Conservation (phyloP, 1,140 invertebrate genomes). For the Anagrus nilaparvatae region DNA sequence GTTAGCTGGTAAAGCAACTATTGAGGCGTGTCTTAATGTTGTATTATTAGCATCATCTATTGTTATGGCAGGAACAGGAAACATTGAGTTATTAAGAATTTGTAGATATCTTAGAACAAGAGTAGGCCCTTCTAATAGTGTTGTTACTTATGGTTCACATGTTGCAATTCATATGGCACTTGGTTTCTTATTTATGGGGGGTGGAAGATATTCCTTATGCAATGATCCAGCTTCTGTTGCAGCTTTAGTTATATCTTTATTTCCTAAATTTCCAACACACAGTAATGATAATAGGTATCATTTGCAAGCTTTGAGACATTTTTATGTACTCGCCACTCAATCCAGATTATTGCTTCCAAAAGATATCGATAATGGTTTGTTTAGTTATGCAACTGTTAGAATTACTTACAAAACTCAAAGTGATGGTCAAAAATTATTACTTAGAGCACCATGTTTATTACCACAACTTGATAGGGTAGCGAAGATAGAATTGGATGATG, state of each 20-base stretch:
- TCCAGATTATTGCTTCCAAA: constrained; percentile 76
- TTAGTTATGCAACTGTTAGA: constrained; percentile 72
- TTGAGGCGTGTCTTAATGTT: constrained; percentile 82
- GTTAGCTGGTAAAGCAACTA: constrained; percentile 77
- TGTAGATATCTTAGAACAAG: constrained; percentile 73
- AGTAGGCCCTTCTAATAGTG: constrained; percentile 50
- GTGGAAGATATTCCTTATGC: constrained; percentile 77
- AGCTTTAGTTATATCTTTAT: constrained; percentile 83
- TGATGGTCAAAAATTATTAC: constrained; percentile 44
- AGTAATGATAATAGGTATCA: constrained; percentile 95
- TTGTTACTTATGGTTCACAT: constrained; percentile 83
- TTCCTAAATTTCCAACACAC: constrained; percentile 93
- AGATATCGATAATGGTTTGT: constrained; percentile 68
- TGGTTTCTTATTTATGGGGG: constrained; percentile 88
- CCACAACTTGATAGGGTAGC: constrained; percentile 69
- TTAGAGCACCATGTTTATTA: constrained; percentile 75
- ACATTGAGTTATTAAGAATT: constrained; percentile 75
- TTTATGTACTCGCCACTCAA: constrained; percentile 90
- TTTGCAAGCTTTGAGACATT: constrained; percentile 87
- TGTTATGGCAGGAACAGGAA: constrained; percentile 90
- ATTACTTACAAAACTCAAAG: constrained; percentile 46
- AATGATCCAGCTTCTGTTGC: constrained; percentile 77
- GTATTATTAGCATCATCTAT: constrained; percentile 71
- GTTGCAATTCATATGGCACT: constrained; percentile 90
- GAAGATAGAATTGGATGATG: constrained; percentile 69